Percentiles rank a stretch among this genome's conserved stretches.
Evolutionary conservation across 2,113 vertebrate genomes (phyloP).

Genomic region (Centropus unirufus): DNA sequence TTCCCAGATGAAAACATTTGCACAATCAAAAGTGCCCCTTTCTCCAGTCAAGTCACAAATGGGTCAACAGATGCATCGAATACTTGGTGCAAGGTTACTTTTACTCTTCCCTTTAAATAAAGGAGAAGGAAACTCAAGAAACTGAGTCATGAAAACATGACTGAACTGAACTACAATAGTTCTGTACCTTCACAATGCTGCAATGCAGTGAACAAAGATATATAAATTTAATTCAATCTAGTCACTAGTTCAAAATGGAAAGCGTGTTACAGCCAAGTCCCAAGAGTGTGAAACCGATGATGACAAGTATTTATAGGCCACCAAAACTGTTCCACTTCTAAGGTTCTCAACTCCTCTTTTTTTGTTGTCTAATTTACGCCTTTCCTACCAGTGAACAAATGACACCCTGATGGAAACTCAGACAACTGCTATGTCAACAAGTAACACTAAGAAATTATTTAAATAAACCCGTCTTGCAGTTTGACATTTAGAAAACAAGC

Average conservation of each 20-base stretch:
- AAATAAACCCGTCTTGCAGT: conserved; percentile 44
- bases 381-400: conserved; percentile 16
- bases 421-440: conserved; percentile 55
- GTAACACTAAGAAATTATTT: conserved; percentile 36
- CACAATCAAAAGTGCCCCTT: neutral
- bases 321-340: conserved; percentile 1
- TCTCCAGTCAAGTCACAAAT: neutral
- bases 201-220: conserved; percentile 15
- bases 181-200: neutral
- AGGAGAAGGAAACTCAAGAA: neutral
- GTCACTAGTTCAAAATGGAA: conserved; percentile 8
- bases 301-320: conserved; percentile 46
- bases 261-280: conserved; percentile 21
- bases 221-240: conserved; percentile 14
- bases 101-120: neutral
- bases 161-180: neutral
- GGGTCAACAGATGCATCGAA: neutral
- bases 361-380: conserved; percentile 35
- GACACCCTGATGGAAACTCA: conserved; percentile 15
- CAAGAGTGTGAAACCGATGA: neutral
- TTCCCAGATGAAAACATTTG: neutral
- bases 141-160: neutral
- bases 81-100: neutral
- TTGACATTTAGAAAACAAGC: conserved; percentile 51
- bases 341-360: neutral